Conservation (phyloP, 2,797 vertebrate species). For the Falco berigora region DNA sequence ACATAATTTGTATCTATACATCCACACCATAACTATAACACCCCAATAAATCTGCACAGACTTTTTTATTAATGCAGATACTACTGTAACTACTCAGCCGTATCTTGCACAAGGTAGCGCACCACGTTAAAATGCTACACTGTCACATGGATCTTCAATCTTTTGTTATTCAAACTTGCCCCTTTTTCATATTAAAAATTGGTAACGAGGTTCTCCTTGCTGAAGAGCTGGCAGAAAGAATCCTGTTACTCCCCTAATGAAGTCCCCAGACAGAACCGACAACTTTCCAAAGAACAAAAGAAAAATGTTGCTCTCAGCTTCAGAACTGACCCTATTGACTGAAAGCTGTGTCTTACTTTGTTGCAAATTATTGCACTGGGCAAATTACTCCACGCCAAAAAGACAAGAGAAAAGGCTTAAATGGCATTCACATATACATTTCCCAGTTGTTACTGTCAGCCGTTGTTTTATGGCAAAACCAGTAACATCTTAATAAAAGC, state of each 20-base stretch:
- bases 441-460: neutral
- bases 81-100: neutral
- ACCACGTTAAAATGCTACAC: neutral
- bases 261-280: neutral
- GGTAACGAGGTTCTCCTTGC: neutral
- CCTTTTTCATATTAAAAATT: conserved; percentile 19
- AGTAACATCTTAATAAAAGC: conserved; percentile 27
- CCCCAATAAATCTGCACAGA: neutral
- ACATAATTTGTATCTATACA: neutral
- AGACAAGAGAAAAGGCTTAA: conserved; percentile 7
- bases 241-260: conserved; percentile 36
- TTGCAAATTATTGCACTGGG: neutral
- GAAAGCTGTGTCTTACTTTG: neutral
- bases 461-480: neutral
- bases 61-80: neutral
- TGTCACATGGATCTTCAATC: neutral
- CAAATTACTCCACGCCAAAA: neutral
- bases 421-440: neutral
- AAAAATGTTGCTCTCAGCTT: neutral
- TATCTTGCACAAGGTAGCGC: neutral
- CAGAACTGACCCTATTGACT: neutral
- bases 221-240: neutral
- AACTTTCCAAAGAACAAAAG: conserved; percentile 17
- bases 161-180: neutral
- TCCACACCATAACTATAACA: neutral